phyloP scores from a whole-genome alignment of 2,113 vertebrate genomes.

The Pteronura brasiliensis region DNA sequence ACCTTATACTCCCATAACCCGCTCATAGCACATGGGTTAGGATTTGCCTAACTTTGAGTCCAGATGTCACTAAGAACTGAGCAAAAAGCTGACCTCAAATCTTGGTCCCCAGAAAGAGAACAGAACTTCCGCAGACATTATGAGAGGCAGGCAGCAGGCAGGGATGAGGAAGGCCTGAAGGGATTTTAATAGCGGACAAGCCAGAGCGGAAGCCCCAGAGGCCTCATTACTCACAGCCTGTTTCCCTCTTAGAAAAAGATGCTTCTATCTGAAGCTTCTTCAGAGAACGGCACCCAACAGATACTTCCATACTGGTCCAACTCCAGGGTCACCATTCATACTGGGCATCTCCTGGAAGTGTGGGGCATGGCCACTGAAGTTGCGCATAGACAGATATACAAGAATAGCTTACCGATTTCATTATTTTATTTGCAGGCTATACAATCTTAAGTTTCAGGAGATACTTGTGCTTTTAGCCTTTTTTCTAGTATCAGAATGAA shows the following conservation, averaged over 20 bases:
- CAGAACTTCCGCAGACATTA: neutral
- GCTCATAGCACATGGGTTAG: neutral
- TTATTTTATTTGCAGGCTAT: conserved; percentile 29
- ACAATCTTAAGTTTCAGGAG: neutral
- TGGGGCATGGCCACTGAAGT: neutral
- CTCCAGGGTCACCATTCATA: neutral
- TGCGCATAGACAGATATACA: neutral
- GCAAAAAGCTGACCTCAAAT: neutral
- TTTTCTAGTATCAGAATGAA: conserved; percentile 3
- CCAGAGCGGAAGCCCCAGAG: neutral
- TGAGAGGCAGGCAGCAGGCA: neutral
- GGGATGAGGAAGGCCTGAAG: neutral
- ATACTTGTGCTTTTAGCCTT: neutral
- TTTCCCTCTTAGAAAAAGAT: conserved; percentile 29
- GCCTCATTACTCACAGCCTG: neutral
- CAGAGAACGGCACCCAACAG: neutral
- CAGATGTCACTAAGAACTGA: conserved; percentile 39
- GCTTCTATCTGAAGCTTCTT: neutral
- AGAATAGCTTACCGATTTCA: neutral
- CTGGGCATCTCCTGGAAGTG: neutral
- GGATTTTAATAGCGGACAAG: neutral
- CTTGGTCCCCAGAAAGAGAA: neutral
- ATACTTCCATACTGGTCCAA: neutral
- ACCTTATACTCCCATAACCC: neutral
- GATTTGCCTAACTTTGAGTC: conserved; percentile 10